Evolutionary conservation across 2,797 vertebrate species (phyloP), one percentile per base, ranked within the genome.

Genomic region (Leptodactylus fallax): DNA sequence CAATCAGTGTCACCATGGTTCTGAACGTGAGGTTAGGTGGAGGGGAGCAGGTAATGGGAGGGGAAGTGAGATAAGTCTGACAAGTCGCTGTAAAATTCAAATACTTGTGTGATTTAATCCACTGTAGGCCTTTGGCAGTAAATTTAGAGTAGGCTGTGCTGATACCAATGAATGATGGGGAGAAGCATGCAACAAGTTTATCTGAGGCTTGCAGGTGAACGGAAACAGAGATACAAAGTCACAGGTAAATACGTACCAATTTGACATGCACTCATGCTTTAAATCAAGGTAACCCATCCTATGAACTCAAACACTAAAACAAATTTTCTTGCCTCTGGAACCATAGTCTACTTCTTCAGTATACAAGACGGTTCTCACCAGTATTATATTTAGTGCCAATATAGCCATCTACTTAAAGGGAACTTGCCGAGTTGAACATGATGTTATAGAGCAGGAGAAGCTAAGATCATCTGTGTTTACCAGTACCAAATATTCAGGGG

Each of bases 91-190:
- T 94, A 94, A 94, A 94, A 95, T 95, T 94, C 94, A 94, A 94
- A 95, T 95, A 91, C 93, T 92, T 93, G 90, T 91, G 92, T 93
- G 93, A 94, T 95, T 95, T 93, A 94, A 95, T 94, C 93, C 93
- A 92, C 92, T 93, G 77, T 90, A 90, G 92, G 93, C 92, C 93
- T 82, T 78, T 90, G 91, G 92, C 93, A 92, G 91, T 94, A 95
- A 95, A 95, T 95, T 84, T 93, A 94, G 91, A 84, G 90, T 88
- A 82, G 61, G 56, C n/a, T 72, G 53, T 51, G 65, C 82, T 79
- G 93, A 92, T 88, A 90, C 90, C 63, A 49, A 71, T 21, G 16
- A 1, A 91, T 53, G 63, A 27, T 23, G 51, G 76, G 47, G 61
- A 80, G 55, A 71, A 17, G 53, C 55, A 53, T 61, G 65, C 82